Percentiles rank a stretch among this genome's conserved stretches.
These are phyloP conservation scores for Suricata suricatta DNA, from an alignment of 2,113 vertebrate species.

Conservation along the genomic window DNA sequence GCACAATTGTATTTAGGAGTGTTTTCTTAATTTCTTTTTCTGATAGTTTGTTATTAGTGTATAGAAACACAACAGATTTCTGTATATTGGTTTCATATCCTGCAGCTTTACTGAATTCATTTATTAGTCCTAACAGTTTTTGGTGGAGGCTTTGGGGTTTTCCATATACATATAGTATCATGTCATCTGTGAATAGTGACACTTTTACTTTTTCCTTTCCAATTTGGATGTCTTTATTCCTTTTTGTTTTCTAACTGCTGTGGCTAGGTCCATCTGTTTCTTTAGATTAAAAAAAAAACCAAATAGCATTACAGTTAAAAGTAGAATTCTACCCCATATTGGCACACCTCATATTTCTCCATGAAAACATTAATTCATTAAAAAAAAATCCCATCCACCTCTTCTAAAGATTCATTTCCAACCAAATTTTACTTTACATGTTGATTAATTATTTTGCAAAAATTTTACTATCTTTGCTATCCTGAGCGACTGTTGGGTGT, in stretches of 20 bases:
- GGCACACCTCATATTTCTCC: not conserved
- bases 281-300: not conserved
- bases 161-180: not conserved
- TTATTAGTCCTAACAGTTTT: not conserved
- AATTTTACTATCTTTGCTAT: not conserved
- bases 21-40: not conserved
- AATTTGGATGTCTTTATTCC: not conserved
- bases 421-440: not conserved
- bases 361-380: not conserved
- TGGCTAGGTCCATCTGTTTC: not conserved
- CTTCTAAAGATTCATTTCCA: not conserved
- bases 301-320: not conserved
- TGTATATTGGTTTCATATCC: not conserved
- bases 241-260: not conserved
- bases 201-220: not conserved
- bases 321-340: not conserved
- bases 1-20: not conserved
- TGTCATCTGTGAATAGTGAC: not conserved
- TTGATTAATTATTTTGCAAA: not conserved
- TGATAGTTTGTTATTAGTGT: not conserved
- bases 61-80: not conserved
- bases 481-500: not conserved
- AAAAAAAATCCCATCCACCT: not conserved
- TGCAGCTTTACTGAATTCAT: not conserved
- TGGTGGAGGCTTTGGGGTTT: not conserved